Percentiles rank a stretch among this genome's conserved stretches.
Evolutionary conservation across 2,113 vertebrate genomes (phyloP).

Genomic region (Melanerpes aurifrons): DNA sequence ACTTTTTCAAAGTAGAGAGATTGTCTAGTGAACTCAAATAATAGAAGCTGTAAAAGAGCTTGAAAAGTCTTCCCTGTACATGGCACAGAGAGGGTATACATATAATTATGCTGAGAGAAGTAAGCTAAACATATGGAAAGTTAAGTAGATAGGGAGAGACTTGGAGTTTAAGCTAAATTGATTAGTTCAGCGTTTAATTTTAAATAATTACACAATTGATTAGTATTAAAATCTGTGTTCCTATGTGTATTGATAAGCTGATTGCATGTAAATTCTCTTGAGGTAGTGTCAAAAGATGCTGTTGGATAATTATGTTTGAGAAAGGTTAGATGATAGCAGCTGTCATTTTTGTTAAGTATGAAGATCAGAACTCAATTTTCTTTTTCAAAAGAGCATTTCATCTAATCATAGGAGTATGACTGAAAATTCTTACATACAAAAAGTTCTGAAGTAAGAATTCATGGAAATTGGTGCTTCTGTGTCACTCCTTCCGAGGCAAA

Average conservation of each 20-base stretch:
- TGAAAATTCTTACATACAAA: neutral
- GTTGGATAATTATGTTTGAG: neutral
- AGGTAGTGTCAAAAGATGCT: neutral
- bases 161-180: neutral
- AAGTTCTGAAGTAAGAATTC: neutral
- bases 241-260: neutral
- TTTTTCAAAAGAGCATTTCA: neutral
- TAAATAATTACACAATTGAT: neutral
- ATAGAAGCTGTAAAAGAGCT: neutral
- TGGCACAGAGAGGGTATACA: rapidly evolving
- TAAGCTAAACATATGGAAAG: neutral
- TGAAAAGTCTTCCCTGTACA: neutral
- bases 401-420: neutral
- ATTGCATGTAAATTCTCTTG: neutral
- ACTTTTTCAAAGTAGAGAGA: neutral
- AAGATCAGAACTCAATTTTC: neutral
- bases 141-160: neutral
- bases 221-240: neutral
- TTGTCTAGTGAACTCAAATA: neutral
- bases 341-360: neutral
- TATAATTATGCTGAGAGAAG: neutral
- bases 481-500: neutral
- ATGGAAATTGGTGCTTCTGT: neutral
- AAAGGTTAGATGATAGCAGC: neutral
- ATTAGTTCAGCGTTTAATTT: neutral